Evolutionary conservation across 2,113 vertebrate genomes (phyloP).

Genomic region (Mustelus asterias): DNA sequence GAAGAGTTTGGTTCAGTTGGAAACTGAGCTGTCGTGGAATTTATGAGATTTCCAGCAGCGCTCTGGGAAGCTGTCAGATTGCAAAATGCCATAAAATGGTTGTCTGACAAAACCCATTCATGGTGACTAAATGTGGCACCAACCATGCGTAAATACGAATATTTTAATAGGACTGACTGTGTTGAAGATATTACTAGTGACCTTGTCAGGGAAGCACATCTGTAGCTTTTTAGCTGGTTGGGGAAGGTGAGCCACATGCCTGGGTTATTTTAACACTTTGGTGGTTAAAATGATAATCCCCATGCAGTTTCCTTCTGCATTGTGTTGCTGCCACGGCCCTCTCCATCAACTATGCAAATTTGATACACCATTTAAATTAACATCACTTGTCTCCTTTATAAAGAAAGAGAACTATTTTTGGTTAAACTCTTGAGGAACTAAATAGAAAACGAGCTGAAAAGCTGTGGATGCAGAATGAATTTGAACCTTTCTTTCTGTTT

Average conservation of each 20-base stretch:
- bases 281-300: not conserved
- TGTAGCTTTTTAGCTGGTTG: slow-evolving; percentile 34
- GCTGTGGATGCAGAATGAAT: not conserved
- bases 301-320: not conserved
- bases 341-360: slow-evolving; percentile 11
- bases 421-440: not conserved
- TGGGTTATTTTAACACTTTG: slow-evolving; percentile 21
- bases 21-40: slow-evolving; percentile 37
- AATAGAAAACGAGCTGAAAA: not conserved
- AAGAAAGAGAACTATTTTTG: slow-evolving; percentile 19
- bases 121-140: slow-evolving; percentile 37
- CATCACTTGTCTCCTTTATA: not conserved
- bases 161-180: slow-evolving; percentile 37
- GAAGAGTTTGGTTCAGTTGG: slow-evolving; percentile 31
- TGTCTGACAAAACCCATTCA: slow-evolving; percentile 37
- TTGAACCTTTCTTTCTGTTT: not conserved
- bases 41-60: slow-evolving; percentile 36
- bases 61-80: slow-evolving; percentile 37
- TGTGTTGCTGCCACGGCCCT: not conserved
- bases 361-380: not conserved
- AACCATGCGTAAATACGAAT: slow-evolving; percentile 38
- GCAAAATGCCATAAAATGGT: slow-evolving; percentile 38
- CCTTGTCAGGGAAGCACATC: slow-evolving; percentile 35
- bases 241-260: slow-evolving; percentile 21
- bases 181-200: slow-evolving; percentile 37